Evolutionary conservation across 2,113 vertebrate genomes (phyloP).

Genomic region (Nibea coibor): DNA sequence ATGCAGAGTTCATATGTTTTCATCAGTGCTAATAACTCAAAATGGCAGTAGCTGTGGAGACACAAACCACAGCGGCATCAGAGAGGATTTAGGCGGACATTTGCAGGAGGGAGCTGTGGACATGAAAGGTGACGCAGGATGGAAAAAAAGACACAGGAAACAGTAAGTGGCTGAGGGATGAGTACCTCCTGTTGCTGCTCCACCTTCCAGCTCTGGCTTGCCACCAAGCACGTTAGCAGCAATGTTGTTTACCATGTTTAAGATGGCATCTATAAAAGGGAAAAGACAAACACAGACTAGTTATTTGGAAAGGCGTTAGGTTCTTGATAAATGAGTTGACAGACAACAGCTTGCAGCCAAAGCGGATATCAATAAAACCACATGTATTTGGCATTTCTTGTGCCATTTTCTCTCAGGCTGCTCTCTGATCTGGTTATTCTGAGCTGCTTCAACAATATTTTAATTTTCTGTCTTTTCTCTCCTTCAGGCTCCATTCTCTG

Average conservation of each 20-base stretch:
- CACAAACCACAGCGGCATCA: not conserved
- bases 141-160: not conserved
- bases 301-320: constrained; percentile 2
- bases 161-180: not conserved
- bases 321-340: not conserved
- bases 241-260: constrained; percentile 99
- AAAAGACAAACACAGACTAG: constrained; percentile 48
- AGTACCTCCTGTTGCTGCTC: constrained; percentile 87
- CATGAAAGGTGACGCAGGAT: not conserved
- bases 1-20: not conserved
- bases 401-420: not conserved
- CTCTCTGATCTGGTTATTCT: not conserved
- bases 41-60: not conserved
- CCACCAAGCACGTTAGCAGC: constrained; percentile 97
- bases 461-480: not conserved
- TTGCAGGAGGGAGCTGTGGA: not conserved
- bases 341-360: not conserved
- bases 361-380: constrained; percentile 12
- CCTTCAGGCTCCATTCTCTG: not conserved
- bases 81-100: not conserved
- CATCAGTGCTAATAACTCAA: not conserved
- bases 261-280: constrained; percentile 90
- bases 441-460: not conserved
- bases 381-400: not conserved
- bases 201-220: constrained; percentile 87